Evolutionary conservation across 2,113 vertebrate species (phyloP), one percentile per base, ranked within the genome.

Genomic region (Aegotheles bennettii): DNA sequence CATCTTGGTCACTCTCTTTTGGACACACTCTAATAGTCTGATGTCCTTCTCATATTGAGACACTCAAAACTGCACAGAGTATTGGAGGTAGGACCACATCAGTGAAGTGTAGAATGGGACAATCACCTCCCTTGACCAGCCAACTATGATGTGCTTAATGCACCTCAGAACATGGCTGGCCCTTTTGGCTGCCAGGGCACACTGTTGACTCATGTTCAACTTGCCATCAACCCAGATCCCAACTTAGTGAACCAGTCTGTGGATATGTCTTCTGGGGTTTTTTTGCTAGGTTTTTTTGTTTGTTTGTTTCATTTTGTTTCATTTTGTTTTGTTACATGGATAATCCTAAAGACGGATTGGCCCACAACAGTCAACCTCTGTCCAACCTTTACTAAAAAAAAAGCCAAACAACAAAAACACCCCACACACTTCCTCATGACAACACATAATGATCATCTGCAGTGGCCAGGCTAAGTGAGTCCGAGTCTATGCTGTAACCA

Each of bases 121-220:
- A 47, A 20, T 47, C 21, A 21, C 47, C 47, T 47, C 47, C 47
- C 19, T 47, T 47, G 47, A 7, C 47, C 21, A 20, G 47, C 20
- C 19, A 45, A 19, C 45, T 45, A 19, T 47, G 20, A 18, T 47
- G 47, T 47, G 47, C 31, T 35, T 38, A 20, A 43, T 19, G 28
- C 3, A 36, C 18, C 7, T 12, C 5, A 9, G 31, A 24, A 50
- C 42, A 35, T 2, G 0, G 28, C 4, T 38, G 33, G 38, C 4
- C 12, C 11, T 60, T 48, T 29, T 74, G 54, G 28, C 31, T 29
- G 13, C n/a, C 59, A 59, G n/a, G 28, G 17, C n/a, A 40, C 25
- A 5, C 8, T 57, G 17, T 38, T 54, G 48, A 5, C 43, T 75
- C 29, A 1, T 31, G 26, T 29, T 79, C 40, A 75, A 20, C 40